Base-by-base conservation (phyloP, 2,797 vertebrate species). In the Champsocephalus gunnari region DNA sequence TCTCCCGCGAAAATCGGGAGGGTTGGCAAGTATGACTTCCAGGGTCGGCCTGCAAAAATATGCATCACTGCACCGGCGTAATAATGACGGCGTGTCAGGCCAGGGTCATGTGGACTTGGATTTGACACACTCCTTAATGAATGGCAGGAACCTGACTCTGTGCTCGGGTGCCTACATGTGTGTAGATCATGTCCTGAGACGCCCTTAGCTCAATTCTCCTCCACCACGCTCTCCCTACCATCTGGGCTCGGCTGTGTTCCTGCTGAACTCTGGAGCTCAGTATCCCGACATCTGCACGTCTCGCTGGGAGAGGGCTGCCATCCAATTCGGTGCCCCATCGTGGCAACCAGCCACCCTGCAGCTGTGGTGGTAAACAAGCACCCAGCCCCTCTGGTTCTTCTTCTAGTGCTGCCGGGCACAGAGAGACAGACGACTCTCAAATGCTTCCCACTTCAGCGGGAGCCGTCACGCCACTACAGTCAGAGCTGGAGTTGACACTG, bases 341-440 rank as follows among this genome's bases (percentile, higher is more conserved):
- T 79, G 85, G 85, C 84, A 83, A 91, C 90, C 84, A 82, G 89
- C 86, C 82, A 65, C 62, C 61, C 80, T 74, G 85, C 91, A 92
- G 91, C 87, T 91, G 89, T 89, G 88, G 80, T 43, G 57, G 83
- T 89, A 88, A 92, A 92, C 89, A 89, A 84, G 79, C 86, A 79
- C 75, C 67, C 56, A 83, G 47, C 76, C 68, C 72, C 69, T 69
- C 74, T 54, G 80, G 80, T 76, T 79, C 71, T 57, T 67, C 2
- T 6, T 62, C 71, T 76, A 44, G 60, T 76, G 84, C 88, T 74
- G 85, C 81, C 78, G 85, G 88, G 83, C 73, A 73, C 72, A 82
- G 86, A 68, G 84, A 87, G 87, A 80, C 89, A 78, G 88, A 91
- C 89, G 91, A 91, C 53, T 75, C 84, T 90, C 84, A 88, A 83